These are phyloP conservation scores for Sciurus carolinensis DNA, from an alignment of 2,797 vertebrate species.

Conservation along the genomic window DNA sequence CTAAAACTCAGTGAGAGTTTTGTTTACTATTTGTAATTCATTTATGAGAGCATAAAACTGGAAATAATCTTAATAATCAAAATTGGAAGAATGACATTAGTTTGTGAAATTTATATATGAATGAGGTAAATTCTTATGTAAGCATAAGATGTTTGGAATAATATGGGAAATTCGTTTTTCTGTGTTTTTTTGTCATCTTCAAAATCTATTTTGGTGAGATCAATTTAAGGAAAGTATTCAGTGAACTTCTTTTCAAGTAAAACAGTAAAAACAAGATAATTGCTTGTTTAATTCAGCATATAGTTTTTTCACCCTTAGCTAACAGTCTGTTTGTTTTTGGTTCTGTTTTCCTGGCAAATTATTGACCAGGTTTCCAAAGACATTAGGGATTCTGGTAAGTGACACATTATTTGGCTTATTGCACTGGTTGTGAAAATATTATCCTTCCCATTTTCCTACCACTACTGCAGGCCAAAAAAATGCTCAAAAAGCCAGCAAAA, in stretches of 20 bases:
- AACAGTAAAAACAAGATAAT: neutral
- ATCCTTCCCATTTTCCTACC: neutral
- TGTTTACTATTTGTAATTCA: neutral
- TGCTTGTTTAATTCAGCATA: neutral
- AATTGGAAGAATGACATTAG: neutral
- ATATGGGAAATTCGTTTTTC: neutral
- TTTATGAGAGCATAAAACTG: neutral
- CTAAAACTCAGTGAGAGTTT: neutral
- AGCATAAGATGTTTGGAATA: neutral
- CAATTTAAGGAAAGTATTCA: neutral
- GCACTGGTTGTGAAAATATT: constrained; percentile 29
- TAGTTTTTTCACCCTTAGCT: neutral
- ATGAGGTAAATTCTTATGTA: neutral
- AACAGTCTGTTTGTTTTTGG: constrained; percentile 30
- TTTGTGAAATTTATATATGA: neutral
- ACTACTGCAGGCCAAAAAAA: neutral
- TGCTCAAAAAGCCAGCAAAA: neutral
- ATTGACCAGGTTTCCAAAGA: constrained; percentile 47
- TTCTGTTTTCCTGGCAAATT: constrained; percentile 61
- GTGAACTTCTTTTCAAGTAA: neutral
- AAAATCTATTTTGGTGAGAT: neutral
- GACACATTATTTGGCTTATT: constrained; percentile 54
- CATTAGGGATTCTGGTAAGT: constrained; percentile 57
- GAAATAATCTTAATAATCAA: constrained; percentile 28
- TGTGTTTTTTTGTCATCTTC: neutral